These are phyloP conservation scores for Steinernema feltiae DNA, from an alignment of 1,140 invertebrate species.

Conservation along the genomic window DNA sequence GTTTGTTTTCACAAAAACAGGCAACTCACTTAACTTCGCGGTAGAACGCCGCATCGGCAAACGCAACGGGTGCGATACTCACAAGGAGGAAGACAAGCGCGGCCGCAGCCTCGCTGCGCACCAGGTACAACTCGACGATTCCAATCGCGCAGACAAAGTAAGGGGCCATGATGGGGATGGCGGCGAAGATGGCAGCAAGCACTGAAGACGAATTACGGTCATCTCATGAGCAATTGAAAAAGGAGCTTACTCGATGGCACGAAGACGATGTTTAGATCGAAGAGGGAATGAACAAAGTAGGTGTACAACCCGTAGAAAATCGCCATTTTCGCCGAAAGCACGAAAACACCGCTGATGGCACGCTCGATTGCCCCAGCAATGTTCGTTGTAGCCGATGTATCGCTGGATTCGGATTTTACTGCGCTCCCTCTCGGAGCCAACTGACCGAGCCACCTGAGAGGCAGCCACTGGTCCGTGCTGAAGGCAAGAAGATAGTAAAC, in stretches of 20 bases:
- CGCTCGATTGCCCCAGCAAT: slow-evolving; percentile 49
- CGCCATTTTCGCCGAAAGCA: slow-evolving; percentile 90
- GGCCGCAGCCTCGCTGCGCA: slow-evolving; percentile 71
- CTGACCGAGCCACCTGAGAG: slow-evolving; percentile 43
- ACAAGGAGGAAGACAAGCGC: slow-evolving; percentile 73
- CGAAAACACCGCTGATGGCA: slow-evolving; percentile 71
- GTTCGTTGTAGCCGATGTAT: slow-evolving; percentile 20
- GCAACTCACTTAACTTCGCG: slow-evolving; percentile 82
- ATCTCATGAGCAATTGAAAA: slow-evolving; percentile 19
- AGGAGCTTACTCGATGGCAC: slow-evolving; percentile 74
- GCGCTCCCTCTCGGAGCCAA: slow-evolving; percentile 30
- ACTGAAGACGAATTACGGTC: too few relatives aligned
- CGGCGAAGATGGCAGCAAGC: slow-evolving; percentile 81
- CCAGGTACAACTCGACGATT: slow-evolving; percentile 84
- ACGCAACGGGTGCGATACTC: slow-evolving; percentile 80
- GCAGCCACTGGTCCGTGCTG: slow-evolving; percentile 66
- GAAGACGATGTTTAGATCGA: slow-evolving; percentile 87
- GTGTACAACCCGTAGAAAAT: slow-evolving; percentile 95
- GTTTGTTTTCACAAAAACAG: not conserved
- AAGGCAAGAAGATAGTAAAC: slow-evolving; percentile 87
- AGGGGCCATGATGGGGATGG: slow-evolving; percentile 83
- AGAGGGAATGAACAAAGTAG: slow-evolving; percentile 90
- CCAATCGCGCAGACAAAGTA: slow-evolving; percentile 90
- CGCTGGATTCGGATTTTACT: not conserved
- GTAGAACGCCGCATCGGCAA: slow-evolving; percentile 88